These are phyloP conservation scores for Amphiprion percula DNA, from an alignment of 2,113 vertebrate species.

Conservation along the genomic window DNA sequence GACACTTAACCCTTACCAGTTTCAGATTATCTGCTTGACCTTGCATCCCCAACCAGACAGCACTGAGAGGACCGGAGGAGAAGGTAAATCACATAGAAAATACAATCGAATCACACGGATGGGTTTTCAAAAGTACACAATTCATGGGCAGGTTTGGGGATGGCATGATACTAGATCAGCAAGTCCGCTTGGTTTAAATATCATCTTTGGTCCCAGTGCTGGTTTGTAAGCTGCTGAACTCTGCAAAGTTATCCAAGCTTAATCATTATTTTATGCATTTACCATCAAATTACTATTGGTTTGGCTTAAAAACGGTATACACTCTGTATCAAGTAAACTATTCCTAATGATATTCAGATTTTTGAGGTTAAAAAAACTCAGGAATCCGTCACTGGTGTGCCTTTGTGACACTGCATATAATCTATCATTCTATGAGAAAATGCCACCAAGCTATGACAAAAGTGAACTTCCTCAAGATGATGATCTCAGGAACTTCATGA, in stretches of 20 bases:
- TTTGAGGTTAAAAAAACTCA: too few species aligned
- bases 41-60: constrained; percentile 10
- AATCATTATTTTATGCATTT: too few species aligned
- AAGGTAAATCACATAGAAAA: constrained; percentile 33
- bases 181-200: not conserved
- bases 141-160: constrained; percentile 19
- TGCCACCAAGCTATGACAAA: too few species aligned
- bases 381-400: too few species aligned
- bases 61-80: not conserved
- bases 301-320: too few species aligned
- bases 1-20: constrained; percentile 57
- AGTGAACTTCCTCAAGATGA: too few species aligned
- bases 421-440: too few species aligned
- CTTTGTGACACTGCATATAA: too few species aligned
- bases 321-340: too few species aligned
- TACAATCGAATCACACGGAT: constrained; percentile 39
- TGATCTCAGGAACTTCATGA: not conserved
- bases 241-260: not conserved
- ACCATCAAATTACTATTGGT: too few species aligned
- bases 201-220: too few species aligned
- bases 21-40: constrained; percentile 44
- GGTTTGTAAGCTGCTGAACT: not conserved
- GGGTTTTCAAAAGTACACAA: constrained; percentile 22
- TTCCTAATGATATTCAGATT: too few species aligned
- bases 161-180: not conserved